Percentiles rank a stretch among this genome's conserved stretches.
Evolutionary conservation across 2,888 invertebrate genomes (phyloP).

Genomic region (Andrena bicolor): DNA sequence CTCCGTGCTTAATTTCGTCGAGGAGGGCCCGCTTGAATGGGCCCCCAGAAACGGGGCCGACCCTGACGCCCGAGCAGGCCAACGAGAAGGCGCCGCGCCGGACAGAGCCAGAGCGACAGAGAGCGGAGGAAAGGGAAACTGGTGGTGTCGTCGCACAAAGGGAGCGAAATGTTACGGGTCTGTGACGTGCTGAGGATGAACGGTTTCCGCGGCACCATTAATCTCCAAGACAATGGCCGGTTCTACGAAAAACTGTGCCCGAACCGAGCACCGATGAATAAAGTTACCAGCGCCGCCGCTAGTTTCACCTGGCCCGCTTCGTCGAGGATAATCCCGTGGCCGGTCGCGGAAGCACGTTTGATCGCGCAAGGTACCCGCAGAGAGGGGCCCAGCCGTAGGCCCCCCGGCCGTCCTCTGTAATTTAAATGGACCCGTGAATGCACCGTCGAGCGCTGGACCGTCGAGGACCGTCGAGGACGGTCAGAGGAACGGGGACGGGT

Average conservation of each 20-base stretch:
- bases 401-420: slow-evolving; percentile 13
- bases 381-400: background rate
- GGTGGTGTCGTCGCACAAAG: slow-evolving; percentile 47
- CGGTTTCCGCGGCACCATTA: slow-evolving; percentile 73
- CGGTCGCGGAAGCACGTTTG: slow-evolving; percentile 70
- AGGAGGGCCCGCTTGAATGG: slow-evolving; percentile 36
- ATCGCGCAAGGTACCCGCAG: slow-evolving; percentile 31
- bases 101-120: background rate
- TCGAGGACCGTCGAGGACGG: background rate
- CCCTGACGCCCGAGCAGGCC: background rate
- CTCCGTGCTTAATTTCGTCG: slow-evolving; percentile 24
- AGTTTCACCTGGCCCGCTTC: slow-evolving; percentile 52
- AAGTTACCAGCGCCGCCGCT: slow-evolving; percentile 48
- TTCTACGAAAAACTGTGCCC: slow-evolving; percentile 72
- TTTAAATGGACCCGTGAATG: slow-evolving; percentile 41
- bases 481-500: background rate
- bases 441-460: background rate
- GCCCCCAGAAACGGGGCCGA: slow-evolving; percentile 23
- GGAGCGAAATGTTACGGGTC: slow-evolving; percentile 58
- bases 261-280: slow-evolving; percentile 54
- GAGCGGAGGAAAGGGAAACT: background rate
- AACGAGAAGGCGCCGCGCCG: background rate
- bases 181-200: slow-evolving; percentile 44
- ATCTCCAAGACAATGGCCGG: slow-evolving; percentile 74
- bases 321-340: slow-evolving; percentile 69